phyloP scores from a whole-genome alignment of 2,797 vertebrate species.

The Channallabes apus region DNA sequence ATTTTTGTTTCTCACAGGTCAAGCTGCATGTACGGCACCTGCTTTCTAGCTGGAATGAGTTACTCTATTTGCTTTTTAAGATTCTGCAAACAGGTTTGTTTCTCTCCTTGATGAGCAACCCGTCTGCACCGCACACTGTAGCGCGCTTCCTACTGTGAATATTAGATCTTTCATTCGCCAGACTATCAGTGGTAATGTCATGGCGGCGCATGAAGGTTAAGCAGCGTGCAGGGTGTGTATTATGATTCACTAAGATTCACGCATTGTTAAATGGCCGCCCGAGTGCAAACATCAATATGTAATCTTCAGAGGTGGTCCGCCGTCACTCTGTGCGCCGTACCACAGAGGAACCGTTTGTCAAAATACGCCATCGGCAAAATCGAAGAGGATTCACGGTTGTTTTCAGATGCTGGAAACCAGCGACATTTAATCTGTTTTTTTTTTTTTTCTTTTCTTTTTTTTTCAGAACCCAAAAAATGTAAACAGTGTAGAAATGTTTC shows the following conservation, averaged over 20 bases:
- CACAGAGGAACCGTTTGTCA: neutral
- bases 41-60: constrained; percentile 86
- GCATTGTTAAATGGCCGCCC: neutral
- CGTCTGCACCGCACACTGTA: neutral
- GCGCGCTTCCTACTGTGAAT: neutral
- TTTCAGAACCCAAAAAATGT: neutral
- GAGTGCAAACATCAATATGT: neutral
- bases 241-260: neutral
- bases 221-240: neutral
- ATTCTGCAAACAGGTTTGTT: constrained; percentile 95
- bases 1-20: constrained; percentile 72
- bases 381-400: neutral
- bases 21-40: constrained; percentile 91
- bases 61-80: constrained; percentile 96
- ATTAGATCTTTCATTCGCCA: neutral
- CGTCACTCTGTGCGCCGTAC: neutral
- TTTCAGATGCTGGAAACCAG: neutral
- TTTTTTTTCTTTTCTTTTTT: neutral
- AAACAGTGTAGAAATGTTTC: constrained; percentile 10
- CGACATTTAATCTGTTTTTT: neutral
- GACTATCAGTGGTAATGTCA: neutral
- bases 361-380: neutral
- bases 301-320: neutral
- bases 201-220: neutral
- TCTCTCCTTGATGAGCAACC: constrained; percentile 4